Evolutionary conservation across 1,140 invertebrate genomes (phyloP).

Genomic region (Tetragnatha versicolor): DNA sequence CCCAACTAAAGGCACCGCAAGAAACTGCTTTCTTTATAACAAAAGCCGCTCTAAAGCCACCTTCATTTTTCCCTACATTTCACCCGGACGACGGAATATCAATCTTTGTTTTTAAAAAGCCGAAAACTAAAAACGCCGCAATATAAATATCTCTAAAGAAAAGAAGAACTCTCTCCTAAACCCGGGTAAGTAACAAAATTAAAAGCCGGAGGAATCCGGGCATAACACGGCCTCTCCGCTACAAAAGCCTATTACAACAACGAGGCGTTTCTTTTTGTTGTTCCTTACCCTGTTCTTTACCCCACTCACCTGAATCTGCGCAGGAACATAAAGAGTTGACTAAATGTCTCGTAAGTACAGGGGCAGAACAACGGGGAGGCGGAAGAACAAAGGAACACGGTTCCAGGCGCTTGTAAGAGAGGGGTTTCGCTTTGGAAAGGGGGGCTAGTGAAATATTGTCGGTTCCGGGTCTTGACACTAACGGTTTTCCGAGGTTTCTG

Average conservation of each 20-base stretch:
- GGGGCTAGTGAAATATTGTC: constrained; percentile 26
- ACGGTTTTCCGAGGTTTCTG: constrained; percentile 2
- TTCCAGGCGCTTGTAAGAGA: constrained; percentile 29
- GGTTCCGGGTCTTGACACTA: constrained; percentile 25
- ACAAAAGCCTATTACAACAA: constrained; percentile 17
- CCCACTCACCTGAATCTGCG: constrained; percentile 39
- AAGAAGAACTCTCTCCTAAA: constrained; percentile 16
- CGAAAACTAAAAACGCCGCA: no score
- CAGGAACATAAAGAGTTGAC: constrained; percentile 45
- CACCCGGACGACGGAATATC: no score
- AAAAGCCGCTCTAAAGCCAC: no score
- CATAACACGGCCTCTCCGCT: constrained; percentile 26
- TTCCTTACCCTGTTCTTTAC: constrained; percentile 7
- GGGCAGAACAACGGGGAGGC: constrained; percentile 13
- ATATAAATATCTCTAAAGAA: constrained; percentile 15
- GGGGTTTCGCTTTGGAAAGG: constrained; percentile 26
- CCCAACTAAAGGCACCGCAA: no score
- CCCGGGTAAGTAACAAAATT: constrained; percentile 29
- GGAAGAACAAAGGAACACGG: constrained; percentile 14
- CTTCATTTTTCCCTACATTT: no score
- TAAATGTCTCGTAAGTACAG: constrained; percentile 46
- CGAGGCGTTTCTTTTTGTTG: not conserved
- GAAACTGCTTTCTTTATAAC: no score
- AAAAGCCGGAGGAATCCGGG: constrained; percentile 14
- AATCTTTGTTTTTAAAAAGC: no score